Base-by-base conservation (phyloP, 2,888 invertebrate genomes). In the Idaea aversata region DNA sequence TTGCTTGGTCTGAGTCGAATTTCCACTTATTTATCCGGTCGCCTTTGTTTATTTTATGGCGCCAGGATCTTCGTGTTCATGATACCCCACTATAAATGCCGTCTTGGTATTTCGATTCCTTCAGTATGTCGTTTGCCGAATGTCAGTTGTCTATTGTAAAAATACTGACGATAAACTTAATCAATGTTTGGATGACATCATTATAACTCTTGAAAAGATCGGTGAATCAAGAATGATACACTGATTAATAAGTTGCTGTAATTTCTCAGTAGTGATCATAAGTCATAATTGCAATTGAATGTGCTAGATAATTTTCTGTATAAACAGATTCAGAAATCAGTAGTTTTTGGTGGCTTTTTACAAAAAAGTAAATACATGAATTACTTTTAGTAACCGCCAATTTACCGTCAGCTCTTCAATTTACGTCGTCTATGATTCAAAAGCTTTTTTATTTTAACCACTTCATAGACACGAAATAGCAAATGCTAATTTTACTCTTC, bases 41-140 rank as follows among this genome's bases (percentile, higher is more conserved):
- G 63, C 64, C 69, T 67, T 69, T 69, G 69, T 67, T 69, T 67
- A 65, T 65, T 69, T 69, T 62, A 61, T 59, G 67, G 58, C 47
- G 69, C 67, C 69, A 67, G 47, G 47, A 47, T 47, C 47, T 47
- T 13, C 47, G 47, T 47, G 10, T 7, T 10, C 47, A 13, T 47
- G 13, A 10, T 13, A 47, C 68, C 68, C 65, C 13, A 57, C 57
- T 65, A 25, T 34, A 36, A 38, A 61, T 61, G 35, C 58, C 36
- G n/a, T 65, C 61, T 61, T 63, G 34, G 16, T 57, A 57, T 63
- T 67, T 64, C 4, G 47, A 47, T 47, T 47, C 10, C 47, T 47
- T 47, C 47, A n/a, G n/a, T 7, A 13, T 47, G 47, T 47, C 47
- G 25, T 25, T 25, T 3, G 25, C 25, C 25, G 3, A 25, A 25